phyloP scores from a whole-genome alignment of 1,140 invertebrate species.

The Samia ricini region DNA sequence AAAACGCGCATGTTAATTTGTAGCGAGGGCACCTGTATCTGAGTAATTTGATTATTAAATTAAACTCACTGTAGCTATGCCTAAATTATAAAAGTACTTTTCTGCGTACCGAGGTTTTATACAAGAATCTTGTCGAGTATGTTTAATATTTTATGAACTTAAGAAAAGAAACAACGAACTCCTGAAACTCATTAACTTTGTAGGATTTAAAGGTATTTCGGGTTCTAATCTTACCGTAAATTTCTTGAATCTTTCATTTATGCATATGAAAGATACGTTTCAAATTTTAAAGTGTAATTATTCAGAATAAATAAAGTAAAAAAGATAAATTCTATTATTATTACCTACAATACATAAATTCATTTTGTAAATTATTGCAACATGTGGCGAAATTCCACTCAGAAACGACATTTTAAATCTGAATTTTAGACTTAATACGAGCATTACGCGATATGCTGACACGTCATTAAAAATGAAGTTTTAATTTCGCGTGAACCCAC shows the following conservation, averaged over 20 bases:
- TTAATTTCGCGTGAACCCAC: conserved; percentile 44
- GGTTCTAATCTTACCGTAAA: neutral
- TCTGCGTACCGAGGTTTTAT: neutral
- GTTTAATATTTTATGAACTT: neutral
- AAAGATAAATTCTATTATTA: too few species aligned
- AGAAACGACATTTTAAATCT: neutral
- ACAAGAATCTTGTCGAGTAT: too few species aligned
- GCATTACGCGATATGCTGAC: conserved; percentile 45
- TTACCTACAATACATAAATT: neutral
- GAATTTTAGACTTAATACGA: neutral
- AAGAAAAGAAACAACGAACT: neutral
- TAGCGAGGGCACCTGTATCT: neutral
- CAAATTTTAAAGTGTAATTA: too few species aligned
- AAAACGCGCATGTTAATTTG: neutral
- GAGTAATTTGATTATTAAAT: neutral
- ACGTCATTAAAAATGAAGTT: conserved; percentile 71
- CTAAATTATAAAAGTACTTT: neutral
- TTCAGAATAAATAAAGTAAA: too few species aligned
- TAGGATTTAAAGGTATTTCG: neutral
- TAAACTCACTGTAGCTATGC: too few species aligned
- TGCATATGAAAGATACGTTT: too few species aligned
- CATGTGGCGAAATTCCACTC: neutral
- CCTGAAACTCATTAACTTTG: neutral
- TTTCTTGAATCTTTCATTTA: neutral
- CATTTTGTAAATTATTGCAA: neutral